Evolutionary conservation across 2,888 invertebrate genomes (phyloP), one percentile per base, ranked within the genome.

Genomic region (Diarsia dahlii): DNA sequence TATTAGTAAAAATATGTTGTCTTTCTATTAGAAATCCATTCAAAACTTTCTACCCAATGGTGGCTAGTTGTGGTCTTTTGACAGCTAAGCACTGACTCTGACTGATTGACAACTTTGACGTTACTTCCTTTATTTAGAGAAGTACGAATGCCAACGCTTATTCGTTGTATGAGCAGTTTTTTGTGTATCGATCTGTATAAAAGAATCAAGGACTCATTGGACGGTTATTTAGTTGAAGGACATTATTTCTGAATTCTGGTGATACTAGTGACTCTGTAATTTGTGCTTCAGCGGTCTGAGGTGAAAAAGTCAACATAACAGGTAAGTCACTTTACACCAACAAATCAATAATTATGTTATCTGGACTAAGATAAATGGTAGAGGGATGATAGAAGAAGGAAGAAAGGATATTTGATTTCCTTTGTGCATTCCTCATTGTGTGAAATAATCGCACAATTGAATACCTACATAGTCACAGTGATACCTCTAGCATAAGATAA

Each of bases 171-270:
- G 84, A 87, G 83, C 89, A 89, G 88, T 90, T 91, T 87, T 91
- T 91, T 90, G 89, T 91, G 89, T 92, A 92, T 92, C 90, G 92
- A 92, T 91, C 80, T 87, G 81, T 85, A 8, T 76, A 77, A 62
- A 79, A 77, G 76, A 88, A 87, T 87, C 82, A 81, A 84, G 73
- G 82, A 80, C 86, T 58, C 72, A 82, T 85, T 84, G 72, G 63
- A 81, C 80, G 81, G 23, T 72, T 85, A 74, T 80, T 46, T 74
- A 80, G 71, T 83, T 79, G 76, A 81, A 79, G 72, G 80, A 82
- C 71, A 72, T 72, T 80, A 71, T 71, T 81, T 77, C 56, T 39
- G 75, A 66, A 68, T 71, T 70, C 50, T 71, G 58, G 80, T 87
- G 82, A 69, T 18, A 45, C 9, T 64, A 60, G n/a, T 74, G 23